A percentile compares a stretch with the other conserved stretches of the same genome.
Evolutionary conservation across 2,113 vertebrate species (phyloP).

Genomic region (Spilogale gracilis): DNA sequence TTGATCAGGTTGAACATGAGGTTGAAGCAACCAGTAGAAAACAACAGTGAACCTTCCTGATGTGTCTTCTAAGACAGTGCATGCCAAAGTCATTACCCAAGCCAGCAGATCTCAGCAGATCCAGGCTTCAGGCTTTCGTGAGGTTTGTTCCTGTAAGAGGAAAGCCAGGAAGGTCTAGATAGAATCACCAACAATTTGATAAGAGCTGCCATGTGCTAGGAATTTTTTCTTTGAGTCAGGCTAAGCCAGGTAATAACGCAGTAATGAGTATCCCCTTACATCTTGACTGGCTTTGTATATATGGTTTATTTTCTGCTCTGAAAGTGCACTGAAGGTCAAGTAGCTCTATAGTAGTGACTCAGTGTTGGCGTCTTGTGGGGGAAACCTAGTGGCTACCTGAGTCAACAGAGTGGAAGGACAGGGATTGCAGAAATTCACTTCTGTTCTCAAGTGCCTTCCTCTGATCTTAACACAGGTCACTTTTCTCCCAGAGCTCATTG

Average conservation of each 20-base stretch:
- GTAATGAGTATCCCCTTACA: neutral
- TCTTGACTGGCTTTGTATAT: neutral
- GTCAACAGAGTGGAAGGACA: neutral
- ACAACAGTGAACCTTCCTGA: neutral
- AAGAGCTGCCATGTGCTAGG: neutral
- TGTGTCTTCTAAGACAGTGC: too few relatives aligned
- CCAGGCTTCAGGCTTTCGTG: neutral
- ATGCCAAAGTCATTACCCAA: neutral
- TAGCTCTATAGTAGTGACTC: neutral
- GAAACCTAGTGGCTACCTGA: neutral
- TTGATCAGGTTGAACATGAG: too few relatives aligned
- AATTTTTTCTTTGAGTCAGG: too few relatives aligned
- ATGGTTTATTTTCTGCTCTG: neutral
- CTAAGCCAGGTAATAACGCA: neutral
- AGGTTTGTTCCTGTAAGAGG: neutral
- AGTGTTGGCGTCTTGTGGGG: neutral
- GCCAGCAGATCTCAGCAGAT: neutral
- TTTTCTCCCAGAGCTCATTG: neutral
- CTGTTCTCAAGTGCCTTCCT: too few relatives aligned
- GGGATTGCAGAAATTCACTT: neutral
- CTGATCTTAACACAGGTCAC: neutral
- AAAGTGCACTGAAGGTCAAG: too few relatives aligned
- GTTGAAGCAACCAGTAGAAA: accelerated
- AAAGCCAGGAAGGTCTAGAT: neutral
- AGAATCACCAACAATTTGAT: too few relatives aligned